These are phyloP conservation scores for Pseudorhiza aurosa DNA, from an alignment of 30 jellyfish, hydroid and myxozoan species.

Conservation along the genomic window DNA sequence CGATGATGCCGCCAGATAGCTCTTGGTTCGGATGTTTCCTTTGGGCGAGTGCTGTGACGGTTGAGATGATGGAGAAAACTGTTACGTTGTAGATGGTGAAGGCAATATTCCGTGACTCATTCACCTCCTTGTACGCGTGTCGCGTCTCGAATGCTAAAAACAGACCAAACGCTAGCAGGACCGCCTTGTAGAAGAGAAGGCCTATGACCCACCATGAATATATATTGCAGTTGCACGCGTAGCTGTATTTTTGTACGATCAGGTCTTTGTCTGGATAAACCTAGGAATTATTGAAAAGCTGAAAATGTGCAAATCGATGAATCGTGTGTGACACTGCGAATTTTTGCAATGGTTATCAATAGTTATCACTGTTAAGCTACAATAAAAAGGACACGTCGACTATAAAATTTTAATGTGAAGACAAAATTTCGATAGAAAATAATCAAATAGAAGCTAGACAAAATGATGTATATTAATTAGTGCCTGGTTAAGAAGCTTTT, in stretches of 20 bases:
- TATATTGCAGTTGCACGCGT: conserved; percentile 6
- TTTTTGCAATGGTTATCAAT: too few relatives aligned
- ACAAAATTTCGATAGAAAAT: too few relatives aligned
- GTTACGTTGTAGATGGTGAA: conserved; percentile 37
- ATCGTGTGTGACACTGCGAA: too few relatives aligned
- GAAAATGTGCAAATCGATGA: too few relatives aligned
- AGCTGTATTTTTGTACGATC: background rate
- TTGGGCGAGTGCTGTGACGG: conserved; percentile 10
- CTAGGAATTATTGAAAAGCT: too few relatives aligned
- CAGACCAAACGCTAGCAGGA: conserved; percentile 21
- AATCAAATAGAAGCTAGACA: too few relatives aligned
- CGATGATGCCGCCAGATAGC: conserved; percentile 13
- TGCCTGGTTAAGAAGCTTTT: too few relatives aligned
- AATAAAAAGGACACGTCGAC: too few relatives aligned
- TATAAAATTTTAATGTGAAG: too few relatives aligned
- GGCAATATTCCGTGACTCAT: conserved; percentile 7
- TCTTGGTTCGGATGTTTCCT: conserved; percentile 17
- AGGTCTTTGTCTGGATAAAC: conserved; percentile 25
- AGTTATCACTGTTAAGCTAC: too few relatives aligned
- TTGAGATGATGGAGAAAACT: conserved; percentile 28
- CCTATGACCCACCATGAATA: conserved; percentile 33
- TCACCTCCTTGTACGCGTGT: conserved; percentile 20
- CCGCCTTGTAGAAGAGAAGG: conserved; percentile 27
- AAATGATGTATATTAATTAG: too few relatives aligned
- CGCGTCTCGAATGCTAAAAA: conserved; percentile 46